phyloP scores from a whole-genome alignment of 2,888 invertebrate species.

The Eutolmus rufibarbis region DNA sequence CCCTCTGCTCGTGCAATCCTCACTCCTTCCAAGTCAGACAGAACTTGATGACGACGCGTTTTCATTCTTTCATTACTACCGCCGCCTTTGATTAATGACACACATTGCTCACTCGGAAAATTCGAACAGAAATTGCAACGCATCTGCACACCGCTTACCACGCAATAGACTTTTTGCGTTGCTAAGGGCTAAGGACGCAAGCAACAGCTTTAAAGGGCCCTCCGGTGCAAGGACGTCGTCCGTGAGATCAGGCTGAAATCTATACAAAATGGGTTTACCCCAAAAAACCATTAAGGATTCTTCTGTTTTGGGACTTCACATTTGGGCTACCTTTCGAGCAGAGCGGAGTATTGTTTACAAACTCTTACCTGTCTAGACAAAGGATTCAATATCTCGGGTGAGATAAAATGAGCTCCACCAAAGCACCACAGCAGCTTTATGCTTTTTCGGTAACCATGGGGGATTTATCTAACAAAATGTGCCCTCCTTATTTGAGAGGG shows the following conservation, averaged over 20 bases:
- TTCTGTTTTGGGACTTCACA: background rate
- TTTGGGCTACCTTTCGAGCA: background rate
- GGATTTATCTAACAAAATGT: background rate
- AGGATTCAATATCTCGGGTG: constrained; percentile 22
- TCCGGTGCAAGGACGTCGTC: background rate
- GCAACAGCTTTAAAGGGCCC: background rate
- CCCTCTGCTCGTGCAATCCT: background rate
- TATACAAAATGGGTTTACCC: background rate
- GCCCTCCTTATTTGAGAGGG: background rate
- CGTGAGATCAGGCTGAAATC: constrained; percentile 20
- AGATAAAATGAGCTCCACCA: background rate
- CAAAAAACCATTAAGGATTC: constrained; percentile 5
- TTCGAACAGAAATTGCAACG: background rate
- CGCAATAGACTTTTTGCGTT: background rate
- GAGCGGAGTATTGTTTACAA: constrained; percentile 37
- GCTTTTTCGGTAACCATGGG: background rate
- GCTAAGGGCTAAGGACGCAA: background rate
- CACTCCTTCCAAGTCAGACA: background rate
- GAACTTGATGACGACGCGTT: constrained; percentile 31
- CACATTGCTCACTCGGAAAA: background rate
- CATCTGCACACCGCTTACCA: background rate
- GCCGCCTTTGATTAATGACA: constrained; percentile 16
- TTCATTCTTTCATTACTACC: background rate
- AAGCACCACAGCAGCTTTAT: background rate
- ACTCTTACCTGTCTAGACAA: constrained; percentile 47